Evolutionary conservation across 2,113 vertebrate genomes (phyloP), one percentile per base, ranked within the genome.

Genomic region (Gobio gobio): DNA sequence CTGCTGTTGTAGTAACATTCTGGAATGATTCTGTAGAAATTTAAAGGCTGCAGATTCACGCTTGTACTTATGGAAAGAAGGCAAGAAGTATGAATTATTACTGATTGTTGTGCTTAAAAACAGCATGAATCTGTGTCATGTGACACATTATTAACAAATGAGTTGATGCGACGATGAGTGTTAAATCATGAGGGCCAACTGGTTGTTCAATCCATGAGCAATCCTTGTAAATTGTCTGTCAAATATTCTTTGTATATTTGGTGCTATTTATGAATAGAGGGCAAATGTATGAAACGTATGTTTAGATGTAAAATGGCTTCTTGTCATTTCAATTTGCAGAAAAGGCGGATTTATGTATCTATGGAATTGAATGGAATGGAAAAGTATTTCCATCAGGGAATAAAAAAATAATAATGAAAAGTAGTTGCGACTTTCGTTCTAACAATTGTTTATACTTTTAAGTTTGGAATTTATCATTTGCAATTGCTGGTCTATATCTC

Each of bases 1-100:
- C 24, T 70, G 4, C 51, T 13, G 54, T 22, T 36, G 1, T 70
- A 49, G 54, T 45, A 6, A 91, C 89, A 87, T 88, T 93, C 90
- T 91, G 89, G 91, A 92, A 89, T 75, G 9, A 16, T 83, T 85
- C 64, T 85, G 63, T 72, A 59, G 40, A 79, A 47, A 80, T 63
- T 3, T 10, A 80, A 80, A 47, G 33, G 26, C 36, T 78, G 33
- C 59, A 51, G 47, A 24, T n/a, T 49, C 51, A 63, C 36, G 40
- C 63, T 45, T 63, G 22, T 18, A 61, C 76, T 61, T 43, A 6
- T 58, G 36, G 10, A 63, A 20, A 56, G 18, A 56, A 56, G 54
- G 54, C 54, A 20, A 63, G 36, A 45, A 63, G 45, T 51, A 40
- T 45, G 36, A 26, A 26, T 61, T 64, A 29, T 63, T 79, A 47